Percentiles rank a stretch among this genome's conserved stretches.
These are phyloP conservation scores for Onychomys leucogaster DNA, from an alignment of 2,797 vertebrate genomes.

Conservation along the genomic window DNA sequence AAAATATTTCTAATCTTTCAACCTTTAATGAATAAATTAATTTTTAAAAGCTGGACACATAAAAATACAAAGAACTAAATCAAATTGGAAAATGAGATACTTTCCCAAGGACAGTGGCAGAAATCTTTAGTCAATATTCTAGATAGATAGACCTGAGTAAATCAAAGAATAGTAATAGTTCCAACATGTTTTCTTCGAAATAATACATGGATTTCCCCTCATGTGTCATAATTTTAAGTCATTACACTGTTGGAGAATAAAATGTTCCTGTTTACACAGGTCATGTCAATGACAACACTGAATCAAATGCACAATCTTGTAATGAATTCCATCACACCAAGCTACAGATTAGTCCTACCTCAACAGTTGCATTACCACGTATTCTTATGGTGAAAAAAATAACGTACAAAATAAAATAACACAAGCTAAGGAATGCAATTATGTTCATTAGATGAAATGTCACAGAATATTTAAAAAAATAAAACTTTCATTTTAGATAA, in stretches of 20 bases:
- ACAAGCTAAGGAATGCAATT: not conserved
- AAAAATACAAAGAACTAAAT: not conserved
- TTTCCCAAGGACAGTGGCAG: not conserved
- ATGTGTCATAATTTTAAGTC: not conserved
- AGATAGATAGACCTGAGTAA: not conserved
- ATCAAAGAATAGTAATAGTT: not conserved
- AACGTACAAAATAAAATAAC: not conserved
- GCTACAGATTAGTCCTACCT: not conserved
- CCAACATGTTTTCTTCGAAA: not conserved
- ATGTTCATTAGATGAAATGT: not conserved
- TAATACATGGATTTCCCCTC: not conserved
- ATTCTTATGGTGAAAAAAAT: not conserved
- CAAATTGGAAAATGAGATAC: not conserved
- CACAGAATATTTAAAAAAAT: not conserved
- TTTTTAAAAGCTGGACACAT: not conserved
- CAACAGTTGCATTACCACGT: not conserved
- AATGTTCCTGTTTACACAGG: not conserved
- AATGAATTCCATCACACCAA: not conserved
- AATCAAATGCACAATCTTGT: not conserved
- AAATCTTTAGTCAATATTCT: not conserved
- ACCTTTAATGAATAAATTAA: not conserved
- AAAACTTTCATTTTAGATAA: not conserved
- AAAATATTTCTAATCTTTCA: not conserved
- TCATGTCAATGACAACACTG: not conserved
- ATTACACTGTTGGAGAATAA: not conserved